Conservation (phyloP, 2,888 invertebrate genomes). For the Rugalucina vietnamica region DNA sequence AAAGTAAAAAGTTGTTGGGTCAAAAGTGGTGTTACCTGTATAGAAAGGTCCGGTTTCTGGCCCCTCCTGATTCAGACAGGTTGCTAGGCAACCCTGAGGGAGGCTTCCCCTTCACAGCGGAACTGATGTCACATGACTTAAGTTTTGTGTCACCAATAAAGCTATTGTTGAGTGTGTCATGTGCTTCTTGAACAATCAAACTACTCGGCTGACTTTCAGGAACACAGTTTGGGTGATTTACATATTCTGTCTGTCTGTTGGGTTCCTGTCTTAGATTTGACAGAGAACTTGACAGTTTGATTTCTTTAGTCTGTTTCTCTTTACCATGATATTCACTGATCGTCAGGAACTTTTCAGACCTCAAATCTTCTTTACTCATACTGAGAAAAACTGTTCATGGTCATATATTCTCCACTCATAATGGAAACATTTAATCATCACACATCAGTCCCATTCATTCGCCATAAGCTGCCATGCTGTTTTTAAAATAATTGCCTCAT, state of each 20-base stretch:
- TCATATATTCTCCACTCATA: too few species aligned
- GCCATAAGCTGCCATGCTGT: too few species aligned
- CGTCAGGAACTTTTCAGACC: neutral
- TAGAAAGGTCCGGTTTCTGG: neutral
- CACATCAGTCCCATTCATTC: too few species aligned
- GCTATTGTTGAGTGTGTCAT: neutral
- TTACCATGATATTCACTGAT: neutral
- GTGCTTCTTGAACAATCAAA: neutral
- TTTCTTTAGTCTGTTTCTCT: neutral
- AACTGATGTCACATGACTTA: neutral
- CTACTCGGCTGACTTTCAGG: constrained; percentile 27
- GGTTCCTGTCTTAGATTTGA: neutral
- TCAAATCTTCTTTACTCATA: neutral
- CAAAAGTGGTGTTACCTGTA: neutral
- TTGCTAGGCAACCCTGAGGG: neutral
- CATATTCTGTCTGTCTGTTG: constrained; percentile 1
- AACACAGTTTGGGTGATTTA: constrained; percentile 60
- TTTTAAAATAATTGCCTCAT: too few species aligned
- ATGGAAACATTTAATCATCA: too few species aligned
- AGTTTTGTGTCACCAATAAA: neutral
- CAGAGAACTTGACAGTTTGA: neutral
- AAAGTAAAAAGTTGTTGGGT: too few species aligned
- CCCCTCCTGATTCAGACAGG: neutral
- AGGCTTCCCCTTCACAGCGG: neutral
- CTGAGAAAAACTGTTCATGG: neutral